Evolutionary conservation across 2,113 vertebrate species (phyloP).

Genomic region (Sander vitreus): DNA sequence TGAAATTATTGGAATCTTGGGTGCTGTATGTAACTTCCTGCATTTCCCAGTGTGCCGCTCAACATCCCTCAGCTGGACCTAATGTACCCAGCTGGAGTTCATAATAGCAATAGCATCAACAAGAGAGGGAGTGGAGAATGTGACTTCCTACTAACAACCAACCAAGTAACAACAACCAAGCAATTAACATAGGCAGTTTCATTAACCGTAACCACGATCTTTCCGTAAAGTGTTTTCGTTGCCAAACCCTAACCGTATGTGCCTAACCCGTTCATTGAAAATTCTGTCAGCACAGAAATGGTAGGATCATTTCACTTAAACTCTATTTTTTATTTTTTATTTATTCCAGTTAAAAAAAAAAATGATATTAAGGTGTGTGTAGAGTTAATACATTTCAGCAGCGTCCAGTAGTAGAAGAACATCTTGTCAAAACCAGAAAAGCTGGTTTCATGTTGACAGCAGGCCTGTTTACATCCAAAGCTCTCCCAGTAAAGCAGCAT

Average conservation of each 20-base stretch:
- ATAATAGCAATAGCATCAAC: neutral
- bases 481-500: conserved; percentile 33
- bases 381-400: neutral
- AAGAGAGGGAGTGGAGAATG: neutral
- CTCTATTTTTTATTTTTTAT: too few species aligned
- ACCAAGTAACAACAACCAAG: too few species aligned
- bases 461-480: conserved; percentile 48
- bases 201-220: neutral
- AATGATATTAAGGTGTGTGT: conserved; percentile 4
- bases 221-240: neutral
- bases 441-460: conserved; percentile 43
- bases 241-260: too few species aligned
- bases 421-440: conserved; percentile 46
- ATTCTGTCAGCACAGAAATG: too few species aligned
- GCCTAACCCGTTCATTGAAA: too few species aligned
- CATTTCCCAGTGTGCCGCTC: neutral
- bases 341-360: neutral
- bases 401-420: neutral
- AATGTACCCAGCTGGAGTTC: neutral
- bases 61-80: neutral
- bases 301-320: neutral
- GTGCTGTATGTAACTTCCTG: neutral
- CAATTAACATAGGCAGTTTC: neutral
- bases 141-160: neutral
- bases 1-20: conserved; percentile 9